Percentiles rank a stretch among this genome's conserved stretches.
Conservation (phyloP, 2,113 vertebrate genomes). For the Tetraodon nigroviridis region DNA sequence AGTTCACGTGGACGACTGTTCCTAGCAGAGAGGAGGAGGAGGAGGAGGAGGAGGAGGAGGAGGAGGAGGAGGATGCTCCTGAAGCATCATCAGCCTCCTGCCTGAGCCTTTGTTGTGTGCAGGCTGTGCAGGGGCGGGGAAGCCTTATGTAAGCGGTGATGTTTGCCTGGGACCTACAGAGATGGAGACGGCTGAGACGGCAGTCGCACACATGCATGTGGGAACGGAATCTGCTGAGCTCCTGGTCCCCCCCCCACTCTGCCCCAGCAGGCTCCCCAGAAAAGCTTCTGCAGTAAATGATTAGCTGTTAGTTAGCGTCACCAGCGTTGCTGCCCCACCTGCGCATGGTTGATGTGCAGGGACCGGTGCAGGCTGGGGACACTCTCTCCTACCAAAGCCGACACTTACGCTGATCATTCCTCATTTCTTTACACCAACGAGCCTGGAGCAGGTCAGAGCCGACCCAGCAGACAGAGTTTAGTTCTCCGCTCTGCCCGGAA, state of each 20-base stretch:
- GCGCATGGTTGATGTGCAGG: slow-evolving; percentile 21
- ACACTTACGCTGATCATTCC: slow-evolving; percentile 8
- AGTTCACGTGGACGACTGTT: no score
- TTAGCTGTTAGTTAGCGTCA: slow-evolving; percentile 45
- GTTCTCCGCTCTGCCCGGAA: no score
- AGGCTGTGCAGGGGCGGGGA: slow-evolving; percentile 46
- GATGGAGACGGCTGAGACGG: slow-evolving; percentile 54
- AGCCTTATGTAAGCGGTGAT: slow-evolving; percentile 54
- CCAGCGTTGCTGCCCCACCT: background rate
- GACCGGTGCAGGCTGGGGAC: slow-evolving; percentile 43
- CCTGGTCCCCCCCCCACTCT: slow-evolving; percentile 11
- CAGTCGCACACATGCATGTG: slow-evolving; percentile 32
- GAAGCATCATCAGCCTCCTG: slow-evolving; percentile 30
- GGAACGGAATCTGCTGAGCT: slow-evolving; percentile 66
- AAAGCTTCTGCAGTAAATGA: no score
- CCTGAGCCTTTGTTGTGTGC: slow-evolving; percentile 34
- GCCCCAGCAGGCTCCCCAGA: background rate
- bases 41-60: no score
- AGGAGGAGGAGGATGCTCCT: background rate
- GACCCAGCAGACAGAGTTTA: no score
- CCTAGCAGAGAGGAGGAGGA: no score
- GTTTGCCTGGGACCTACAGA: slow-evolving; percentile 38
- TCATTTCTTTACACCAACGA: background rate
- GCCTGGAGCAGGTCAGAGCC: background rate
- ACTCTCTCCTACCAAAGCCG: slow-evolving; percentile 37